phyloP scores from a whole-genome alignment of 2,888 invertebrate species.

The Arctia plantaginis region DNA sequence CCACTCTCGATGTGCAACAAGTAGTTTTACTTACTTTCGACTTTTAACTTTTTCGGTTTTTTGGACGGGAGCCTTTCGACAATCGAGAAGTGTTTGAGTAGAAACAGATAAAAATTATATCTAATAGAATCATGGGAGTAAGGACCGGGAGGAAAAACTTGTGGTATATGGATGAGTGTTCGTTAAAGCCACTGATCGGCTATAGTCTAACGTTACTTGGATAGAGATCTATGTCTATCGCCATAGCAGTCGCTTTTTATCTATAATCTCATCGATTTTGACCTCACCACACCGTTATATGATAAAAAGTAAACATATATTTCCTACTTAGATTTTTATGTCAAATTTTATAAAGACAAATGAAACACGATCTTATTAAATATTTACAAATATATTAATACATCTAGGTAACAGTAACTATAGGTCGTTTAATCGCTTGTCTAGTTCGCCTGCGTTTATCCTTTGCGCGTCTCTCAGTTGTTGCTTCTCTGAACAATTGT shows the following conservation, averaged over 20 bases:
- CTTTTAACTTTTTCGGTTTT: no score
- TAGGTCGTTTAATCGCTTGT: constrained; percentile 88
- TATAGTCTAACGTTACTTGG: not conserved
- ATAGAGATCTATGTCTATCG: not conserved
- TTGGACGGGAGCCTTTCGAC: no score
- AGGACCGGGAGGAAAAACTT: no score
- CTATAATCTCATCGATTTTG: not conserved
- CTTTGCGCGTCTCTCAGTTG: constrained; percentile 87
- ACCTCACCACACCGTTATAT: not conserved
- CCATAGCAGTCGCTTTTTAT: not conserved
- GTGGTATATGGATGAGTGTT: no score
- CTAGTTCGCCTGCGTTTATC: constrained; percentile 88
- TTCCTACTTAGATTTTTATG: not conserved
- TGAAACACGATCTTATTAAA: not conserved
- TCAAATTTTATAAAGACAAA: not conserved
- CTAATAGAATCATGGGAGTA: no score
- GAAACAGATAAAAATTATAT: no score
- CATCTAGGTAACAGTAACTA: constrained; percentile 75
- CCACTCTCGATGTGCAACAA: not conserved
- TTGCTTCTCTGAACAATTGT: constrained; percentile 92
- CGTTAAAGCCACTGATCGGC: no score
- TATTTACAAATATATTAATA: constrained; percentile 1
- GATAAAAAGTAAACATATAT: not conserved
- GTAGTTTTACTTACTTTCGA: not conserved
- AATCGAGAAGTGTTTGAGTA: no score